Evolutionary conservation across 2,797 vertebrate genomes (phyloP), one percentile per base, ranked within the genome.

Genomic region (Pseudochirops corinnae): DNA sequence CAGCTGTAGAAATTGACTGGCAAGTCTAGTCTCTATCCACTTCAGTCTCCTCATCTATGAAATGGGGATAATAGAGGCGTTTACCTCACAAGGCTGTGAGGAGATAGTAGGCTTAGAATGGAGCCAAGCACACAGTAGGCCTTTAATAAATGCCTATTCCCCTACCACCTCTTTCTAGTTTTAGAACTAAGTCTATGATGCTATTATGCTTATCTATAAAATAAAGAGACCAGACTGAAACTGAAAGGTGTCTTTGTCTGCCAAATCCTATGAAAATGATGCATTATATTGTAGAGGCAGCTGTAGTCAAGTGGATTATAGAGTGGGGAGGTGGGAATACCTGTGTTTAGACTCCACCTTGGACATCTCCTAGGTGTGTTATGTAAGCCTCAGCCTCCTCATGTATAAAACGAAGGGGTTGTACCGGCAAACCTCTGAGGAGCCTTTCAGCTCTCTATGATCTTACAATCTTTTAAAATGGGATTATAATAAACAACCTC

Each of bases 391-490:
- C 14, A 21, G 11, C 39, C 4, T 6, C 5, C 16, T 33, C 28
- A 67, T 14, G 31, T 67, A 5, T 67, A 67, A n/a, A 67, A n/a
- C 6, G 13, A n/a, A 67, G 62, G 62, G 62, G 33, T 67, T 67
- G 60, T 14, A 33, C 29, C 3, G 12, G 24, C 33, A 67, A n/a
- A 67, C 31, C 33, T 67, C 33, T 67, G 33, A 67, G 14, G 62
- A 39, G 14, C 33, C 33, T 74, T 74, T n/a, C 1, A 55, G 3
- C 2, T 26, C 28, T 4, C n/a, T 57, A 1, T 24, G 58, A 93
- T 57, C 91, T 56, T 56, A 3, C n/a, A 33, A 13, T 93, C 74
- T 56, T 92, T 50, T 92, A 95, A 13, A 90, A 90, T 39, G 92
- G 94, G 16, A n/a, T 6, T 16, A 7, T n/a, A 67, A n/a, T 14